Percentiles rank a stretch among this genome's conserved stretches.
Evolutionary conservation across 53 echinoderm and acorn worm genomes (phyloP).

Genomic region (Actinopyga echinites): DNA sequence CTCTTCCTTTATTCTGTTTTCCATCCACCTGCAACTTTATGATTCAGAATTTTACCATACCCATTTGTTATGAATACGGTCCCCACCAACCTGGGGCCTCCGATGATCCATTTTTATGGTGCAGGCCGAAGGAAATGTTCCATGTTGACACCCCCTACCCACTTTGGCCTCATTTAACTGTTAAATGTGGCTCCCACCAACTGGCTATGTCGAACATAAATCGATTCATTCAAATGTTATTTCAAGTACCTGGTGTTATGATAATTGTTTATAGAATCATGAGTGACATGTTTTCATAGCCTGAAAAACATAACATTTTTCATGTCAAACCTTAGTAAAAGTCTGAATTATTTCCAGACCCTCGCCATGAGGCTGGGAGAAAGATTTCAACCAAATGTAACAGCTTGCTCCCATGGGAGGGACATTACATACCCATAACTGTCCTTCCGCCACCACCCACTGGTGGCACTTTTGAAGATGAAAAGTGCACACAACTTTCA

Average conservation of each 20-base stretch:
- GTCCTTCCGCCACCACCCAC: too few species aligned
- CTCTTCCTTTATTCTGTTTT: too few species aligned
- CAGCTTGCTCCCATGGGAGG: background rate
- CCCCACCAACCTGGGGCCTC: too few species aligned
- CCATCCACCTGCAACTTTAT: too few species aligned
- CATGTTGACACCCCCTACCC: background rate
- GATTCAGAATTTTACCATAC: too few species aligned
- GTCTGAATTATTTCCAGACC: background rate
- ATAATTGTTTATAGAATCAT: background rate
- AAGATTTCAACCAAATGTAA: constrained; percentile 3
- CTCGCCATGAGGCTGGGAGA: constrained; percentile 9
- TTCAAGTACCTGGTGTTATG: background rate
- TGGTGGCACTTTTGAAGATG: too few species aligned
- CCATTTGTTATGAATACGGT: too few species aligned
- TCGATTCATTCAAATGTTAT: background rate
- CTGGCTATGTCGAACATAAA: constrained; percentile 13
- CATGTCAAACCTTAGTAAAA: background rate
- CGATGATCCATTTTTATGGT: too few species aligned
- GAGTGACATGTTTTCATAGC: constrained; percentile 19
- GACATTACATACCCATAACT: too few species aligned
- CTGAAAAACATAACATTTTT: constrained; percentile 5
- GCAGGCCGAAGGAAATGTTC: too few species aligned
- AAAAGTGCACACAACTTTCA: too few species aligned
- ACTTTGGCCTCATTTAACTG: constrained; percentile 18
- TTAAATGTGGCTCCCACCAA: constrained; percentile 1